Evolutionary conservation across 1,140 invertebrate species (phyloP).

Genomic region (Lepidostoma basale): DNA sequence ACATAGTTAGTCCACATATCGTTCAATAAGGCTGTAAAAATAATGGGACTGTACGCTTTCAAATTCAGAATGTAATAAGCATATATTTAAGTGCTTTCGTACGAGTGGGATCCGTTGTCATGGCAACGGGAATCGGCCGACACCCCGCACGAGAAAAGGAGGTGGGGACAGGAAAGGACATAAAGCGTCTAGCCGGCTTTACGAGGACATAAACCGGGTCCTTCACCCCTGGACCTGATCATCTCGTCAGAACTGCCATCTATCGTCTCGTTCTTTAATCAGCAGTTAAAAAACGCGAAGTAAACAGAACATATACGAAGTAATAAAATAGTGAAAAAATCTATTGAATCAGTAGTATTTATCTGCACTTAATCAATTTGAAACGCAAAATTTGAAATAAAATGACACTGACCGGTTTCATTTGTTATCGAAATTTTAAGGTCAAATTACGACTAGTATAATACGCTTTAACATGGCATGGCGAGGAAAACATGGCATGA

Average conservation of each 20-base stretch:
- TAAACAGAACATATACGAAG: neutral
- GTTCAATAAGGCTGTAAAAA: neutral
- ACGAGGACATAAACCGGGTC: neutral
- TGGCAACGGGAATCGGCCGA: neutral
- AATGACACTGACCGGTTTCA: no score
- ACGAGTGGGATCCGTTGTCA: neutral
- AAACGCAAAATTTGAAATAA: neutral
- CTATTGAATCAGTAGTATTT: neutral
- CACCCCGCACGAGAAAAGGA: neutral
- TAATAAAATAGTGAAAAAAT: neutral
- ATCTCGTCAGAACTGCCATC: neutral
- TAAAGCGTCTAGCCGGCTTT: constrained; percentile 2
- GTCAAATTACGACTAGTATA: no score
- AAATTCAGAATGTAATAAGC: neutral
- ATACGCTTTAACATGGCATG: no score
- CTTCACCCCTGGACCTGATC: neutral
- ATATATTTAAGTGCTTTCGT: neutral
- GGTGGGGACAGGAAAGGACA: neutral
- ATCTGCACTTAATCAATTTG: neutral
- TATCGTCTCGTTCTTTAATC: neutral
- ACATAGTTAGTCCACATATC: neutral
- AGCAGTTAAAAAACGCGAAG: no score
- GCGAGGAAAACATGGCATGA: no score
- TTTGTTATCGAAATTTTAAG: no score
- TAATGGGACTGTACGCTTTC: neutral